A percentile compares a stretch with the other conserved stretches of the same genome.
Evolutionary conservation across 2,888 invertebrate species (phyloP).

Genomic region (Drosophila mimetica): DNA sequence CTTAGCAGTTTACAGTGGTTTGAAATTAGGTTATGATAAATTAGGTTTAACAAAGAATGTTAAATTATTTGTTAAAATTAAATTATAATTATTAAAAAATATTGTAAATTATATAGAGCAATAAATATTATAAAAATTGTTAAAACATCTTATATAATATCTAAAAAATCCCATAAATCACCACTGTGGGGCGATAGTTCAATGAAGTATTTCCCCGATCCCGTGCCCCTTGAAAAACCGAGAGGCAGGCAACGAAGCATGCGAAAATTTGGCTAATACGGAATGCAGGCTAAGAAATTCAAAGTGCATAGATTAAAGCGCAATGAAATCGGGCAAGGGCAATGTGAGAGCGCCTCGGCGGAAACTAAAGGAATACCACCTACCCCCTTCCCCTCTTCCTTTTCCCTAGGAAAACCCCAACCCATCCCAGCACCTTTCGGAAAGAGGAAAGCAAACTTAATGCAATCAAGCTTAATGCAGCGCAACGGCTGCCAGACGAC

Average conservation of each 20-base stretch:
- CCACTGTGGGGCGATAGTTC: constrained; percentile 59
- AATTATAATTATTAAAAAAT: too few species aligned
- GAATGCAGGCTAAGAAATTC: constrained; percentile 75
- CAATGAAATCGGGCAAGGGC: constrained; percentile 45
- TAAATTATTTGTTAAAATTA: too few species aligned
- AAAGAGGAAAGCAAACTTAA: constrained; percentile 74
- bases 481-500: constrained; percentile 61
- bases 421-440: constrained; percentile 8
- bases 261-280: constrained; percentile 78
- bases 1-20: constrained; percentile 46
- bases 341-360: constrained; percentile 15
- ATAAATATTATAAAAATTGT: too few species aligned
- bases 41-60: too few species aligned
- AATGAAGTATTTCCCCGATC: constrained; percentile 35
- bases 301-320: constrained; percentile 71
- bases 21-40: neutral
- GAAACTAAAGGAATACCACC: constrained; percentile 24
- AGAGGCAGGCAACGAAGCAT: constrained; percentile 65
- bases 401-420: neutral
- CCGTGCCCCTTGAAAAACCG: constrained; percentile 22
- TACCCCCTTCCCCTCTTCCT: neutral
- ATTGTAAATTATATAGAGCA: too few species aligned
- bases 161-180: too few species aligned
- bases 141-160: too few species aligned
- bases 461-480: constrained; percentile 78